Evolutionary conservation across 2,113 vertebrate genomes (phyloP).

Genomic region (Notothenia coriiceps): DNA sequence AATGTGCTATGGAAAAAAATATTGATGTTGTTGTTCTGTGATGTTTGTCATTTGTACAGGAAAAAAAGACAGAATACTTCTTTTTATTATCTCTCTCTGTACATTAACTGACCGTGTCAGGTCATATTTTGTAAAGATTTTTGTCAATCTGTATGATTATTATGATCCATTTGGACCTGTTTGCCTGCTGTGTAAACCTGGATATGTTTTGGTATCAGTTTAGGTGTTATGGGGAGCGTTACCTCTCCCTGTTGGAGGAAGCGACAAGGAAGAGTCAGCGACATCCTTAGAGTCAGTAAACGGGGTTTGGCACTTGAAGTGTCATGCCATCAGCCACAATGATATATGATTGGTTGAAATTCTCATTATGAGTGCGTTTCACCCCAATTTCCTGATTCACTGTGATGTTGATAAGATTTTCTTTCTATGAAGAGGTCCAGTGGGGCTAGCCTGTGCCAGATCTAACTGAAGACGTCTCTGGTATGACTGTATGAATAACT

Average conservation of each 20-base stretch:
- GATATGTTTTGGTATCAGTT: conserved; percentile 86
- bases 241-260: conserved; percentile 66
- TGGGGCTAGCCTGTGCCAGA: conserved; percentile 39
- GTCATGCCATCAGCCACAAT: conserved; percentile 35
- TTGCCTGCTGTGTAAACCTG: conserved; percentile 85
- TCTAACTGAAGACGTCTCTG: conserved; percentile 18
- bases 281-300: conserved; percentile 55
- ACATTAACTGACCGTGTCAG: conserved; percentile 80
- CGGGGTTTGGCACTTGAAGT: conserved; percentile 26
- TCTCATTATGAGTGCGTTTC: conserved; percentile 38
- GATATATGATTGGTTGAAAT: conserved; percentile 38
- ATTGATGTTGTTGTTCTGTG: conserved; percentile 95
- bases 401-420: conserved; percentile 49
- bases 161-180: conserved; percentile 81
- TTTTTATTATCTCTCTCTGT: conserved; percentile 82
- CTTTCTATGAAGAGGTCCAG: conserved; percentile 24
- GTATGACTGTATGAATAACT: conserved; percentile 19
- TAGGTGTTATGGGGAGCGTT: conserved; percentile 73
- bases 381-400: conserved; percentile 61
- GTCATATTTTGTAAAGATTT: conserved; percentile 86
- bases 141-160: conserved; percentile 84
- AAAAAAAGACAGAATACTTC: conserved; percentile 69
- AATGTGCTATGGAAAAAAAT: conserved; percentile 73
- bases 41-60: conserved; percentile 98
- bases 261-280: conserved; percentile 57